Percentiles rank a stretch among this genome's conserved stretches.
Conservation (phyloP, 2,113 vertebrate species). For the Protobothrops flavoviridis region DNA sequence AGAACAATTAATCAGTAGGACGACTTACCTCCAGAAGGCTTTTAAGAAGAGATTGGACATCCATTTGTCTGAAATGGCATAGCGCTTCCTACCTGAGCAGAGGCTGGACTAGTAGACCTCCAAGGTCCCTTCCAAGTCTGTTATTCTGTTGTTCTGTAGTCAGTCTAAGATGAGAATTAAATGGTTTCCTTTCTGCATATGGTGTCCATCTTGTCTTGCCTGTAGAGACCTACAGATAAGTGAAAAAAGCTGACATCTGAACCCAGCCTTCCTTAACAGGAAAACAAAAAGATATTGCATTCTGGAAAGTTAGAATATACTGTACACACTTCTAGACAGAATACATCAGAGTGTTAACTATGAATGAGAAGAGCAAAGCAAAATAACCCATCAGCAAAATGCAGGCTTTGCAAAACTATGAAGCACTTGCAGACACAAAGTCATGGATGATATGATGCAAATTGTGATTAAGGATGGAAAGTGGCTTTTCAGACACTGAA, state of each 20-base stretch:
- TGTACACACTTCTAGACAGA: not conserved
- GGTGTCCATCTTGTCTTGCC: no score
- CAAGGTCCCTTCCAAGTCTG: not conserved
- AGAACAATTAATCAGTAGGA: not conserved
- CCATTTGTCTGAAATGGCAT: not conserved
- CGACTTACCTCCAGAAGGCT: not conserved
- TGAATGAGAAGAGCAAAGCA: constrained; percentile 54
- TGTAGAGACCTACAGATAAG: not conserved
- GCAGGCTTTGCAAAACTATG: constrained; percentile 42
- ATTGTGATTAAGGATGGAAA: not conserved
- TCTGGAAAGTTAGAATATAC: not conserved
- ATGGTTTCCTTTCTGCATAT: not conserved
- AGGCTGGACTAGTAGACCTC: not conserved
- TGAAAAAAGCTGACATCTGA: not conserved
- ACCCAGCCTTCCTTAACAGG: constrained; percentile 29
- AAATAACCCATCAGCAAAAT: constrained; percentile 47
- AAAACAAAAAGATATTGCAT: constrained; percentile 10
- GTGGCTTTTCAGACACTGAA: not conserved
- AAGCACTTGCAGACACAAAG: fast-evolving
- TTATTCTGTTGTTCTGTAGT: not conserved
- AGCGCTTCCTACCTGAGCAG: not conserved
- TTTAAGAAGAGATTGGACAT: not conserved
- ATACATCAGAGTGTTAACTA: constrained; percentile 41
- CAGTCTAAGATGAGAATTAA: not conserved
- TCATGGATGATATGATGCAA: not conserved